Percentiles rank a stretch among this genome's conserved stretches.
Conservation (phyloP, 2,113 vertebrate genomes). For the Panthera leo region DNA sequence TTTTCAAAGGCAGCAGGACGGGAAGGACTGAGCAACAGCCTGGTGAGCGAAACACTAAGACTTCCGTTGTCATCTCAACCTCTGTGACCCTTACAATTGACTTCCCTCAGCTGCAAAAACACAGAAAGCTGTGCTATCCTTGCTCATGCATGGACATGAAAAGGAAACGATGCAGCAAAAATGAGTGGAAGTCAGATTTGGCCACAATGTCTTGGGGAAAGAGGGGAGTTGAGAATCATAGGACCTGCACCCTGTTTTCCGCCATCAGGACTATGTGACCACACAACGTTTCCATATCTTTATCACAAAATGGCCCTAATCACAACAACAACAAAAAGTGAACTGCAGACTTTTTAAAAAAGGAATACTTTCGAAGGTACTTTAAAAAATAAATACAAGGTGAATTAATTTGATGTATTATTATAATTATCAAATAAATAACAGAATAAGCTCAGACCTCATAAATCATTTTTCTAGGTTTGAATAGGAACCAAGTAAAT, state of each 20-base stretch:
- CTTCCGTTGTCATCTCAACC: background rate
- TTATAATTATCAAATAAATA: background rate
- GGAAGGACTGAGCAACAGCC: background rate
- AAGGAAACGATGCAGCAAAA: constrained; percentile 11
- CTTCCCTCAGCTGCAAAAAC: constrained; percentile 47
- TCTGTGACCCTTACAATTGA: background rate
- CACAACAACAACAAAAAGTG: background rate
- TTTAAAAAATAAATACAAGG: background rate
- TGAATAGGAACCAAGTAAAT: background rate
- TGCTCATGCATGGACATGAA: background rate
- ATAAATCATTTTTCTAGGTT: constrained; percentile 6
- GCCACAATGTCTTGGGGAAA: background rate
- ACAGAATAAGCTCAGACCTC: background rate
- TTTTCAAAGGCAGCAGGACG: background rate
- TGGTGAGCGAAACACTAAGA: background rate
- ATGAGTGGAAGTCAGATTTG: background rate
- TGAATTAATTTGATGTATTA: background rate
- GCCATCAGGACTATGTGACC: background rate
- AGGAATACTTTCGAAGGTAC: background rate
- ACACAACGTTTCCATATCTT: background rate
- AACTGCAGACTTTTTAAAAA: background rate
- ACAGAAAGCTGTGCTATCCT: background rate
- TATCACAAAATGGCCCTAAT: background rate
- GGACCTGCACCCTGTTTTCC: background rate
- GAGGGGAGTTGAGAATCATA: background rate